These are phyloP conservation scores for Clistopyga incitator DNA, from an alignment of 2,888 invertebrate genomes.

Conservation along the genomic window DNA sequence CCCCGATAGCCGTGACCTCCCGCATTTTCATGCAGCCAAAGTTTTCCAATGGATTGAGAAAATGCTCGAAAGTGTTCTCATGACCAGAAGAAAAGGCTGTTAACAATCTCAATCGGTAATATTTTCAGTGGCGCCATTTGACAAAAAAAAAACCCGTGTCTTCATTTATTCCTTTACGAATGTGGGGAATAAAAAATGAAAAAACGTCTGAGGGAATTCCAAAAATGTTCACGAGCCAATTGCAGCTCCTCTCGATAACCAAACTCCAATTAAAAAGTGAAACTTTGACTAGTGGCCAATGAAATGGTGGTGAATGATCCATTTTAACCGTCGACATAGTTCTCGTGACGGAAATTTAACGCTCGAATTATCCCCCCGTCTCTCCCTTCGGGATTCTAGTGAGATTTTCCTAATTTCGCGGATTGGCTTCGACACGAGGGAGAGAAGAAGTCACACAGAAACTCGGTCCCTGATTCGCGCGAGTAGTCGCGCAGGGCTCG, in stretches of 20 bases:
- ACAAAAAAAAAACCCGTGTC: no score
- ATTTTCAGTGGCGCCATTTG: no score
- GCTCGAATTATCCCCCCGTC: conserved; percentile 55
- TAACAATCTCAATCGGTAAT: no score
- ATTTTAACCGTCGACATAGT: conserved; percentile 25
- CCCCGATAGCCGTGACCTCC: conserved; percentile 54
- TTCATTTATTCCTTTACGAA: no score
- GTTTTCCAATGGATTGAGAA: not conserved
- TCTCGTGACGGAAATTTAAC: conserved; percentile 52
- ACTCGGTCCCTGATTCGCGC: conserved; percentile 29
- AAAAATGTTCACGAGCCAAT: not conserved
- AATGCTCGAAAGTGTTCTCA: no score
- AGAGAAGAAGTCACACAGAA: conserved; percentile 51
- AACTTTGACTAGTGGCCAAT: not conserved
- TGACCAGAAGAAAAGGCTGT: no score
- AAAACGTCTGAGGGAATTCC: not conserved
- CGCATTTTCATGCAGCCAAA: conserved; percentile 10
- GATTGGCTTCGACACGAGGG: conserved; percentile 28
- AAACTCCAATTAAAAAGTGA: not conserved
- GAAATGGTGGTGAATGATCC: not conserved
- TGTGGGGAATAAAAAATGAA: no score
- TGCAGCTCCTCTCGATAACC: not conserved
- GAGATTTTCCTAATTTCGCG: conserved; percentile 60
- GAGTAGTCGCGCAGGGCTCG: conserved; percentile 27
- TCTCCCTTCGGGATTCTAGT: conserved; percentile 1